Conservation (phyloP, 1,140 invertebrate species). For the Thaumetopoea pityocampa region DNA sequence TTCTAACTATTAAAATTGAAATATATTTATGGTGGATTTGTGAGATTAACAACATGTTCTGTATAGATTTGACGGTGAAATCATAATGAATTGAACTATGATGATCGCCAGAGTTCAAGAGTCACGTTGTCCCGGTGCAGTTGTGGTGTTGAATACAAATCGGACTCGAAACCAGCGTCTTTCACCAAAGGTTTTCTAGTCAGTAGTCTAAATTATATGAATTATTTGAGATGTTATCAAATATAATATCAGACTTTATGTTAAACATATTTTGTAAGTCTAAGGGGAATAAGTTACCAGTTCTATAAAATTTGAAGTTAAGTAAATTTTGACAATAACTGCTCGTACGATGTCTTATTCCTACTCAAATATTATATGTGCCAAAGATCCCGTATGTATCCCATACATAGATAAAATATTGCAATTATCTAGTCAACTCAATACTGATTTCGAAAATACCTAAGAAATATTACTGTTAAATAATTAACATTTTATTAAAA, state of each 20-base stretch:
- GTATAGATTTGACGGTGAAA: too few species aligned
- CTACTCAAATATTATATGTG: constrained; percentile 11
- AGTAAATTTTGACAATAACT: constrained; percentile 36
- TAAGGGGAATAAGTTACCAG: constrained; percentile 7
- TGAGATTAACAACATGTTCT: too few species aligned
- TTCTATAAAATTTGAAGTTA: constrained; percentile 12
- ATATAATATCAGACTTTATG: constrained; percentile 2
- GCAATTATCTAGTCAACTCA: constrained; percentile 4
- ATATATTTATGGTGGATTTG: too few species aligned
- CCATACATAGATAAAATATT: not conserved
- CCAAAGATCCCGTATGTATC: constrained; percentile 9
- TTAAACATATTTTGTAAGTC: constrained; percentile 1
- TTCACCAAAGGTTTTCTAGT: too few species aligned
- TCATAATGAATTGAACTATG: too few species aligned
- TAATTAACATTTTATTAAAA: too few species aligned
- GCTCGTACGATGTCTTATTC: constrained; percentile 11
- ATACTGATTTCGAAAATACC: constrained; percentile 4
- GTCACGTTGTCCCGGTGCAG: too few species aligned
- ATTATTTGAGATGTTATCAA: constrained; percentile 1
- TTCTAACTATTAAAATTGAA: too few species aligned
- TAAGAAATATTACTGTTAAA: constrained; percentile 5
- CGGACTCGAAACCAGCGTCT: too few species aligned
- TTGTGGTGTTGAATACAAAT: too few species aligned
- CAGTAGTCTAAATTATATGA: too few species aligned
- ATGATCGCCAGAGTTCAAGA: too few species aligned